These are phyloP conservation scores for Lasius platythorax DNA, from an alignment of 2,888 invertebrate genomes.

Conservation along the genomic window DNA sequence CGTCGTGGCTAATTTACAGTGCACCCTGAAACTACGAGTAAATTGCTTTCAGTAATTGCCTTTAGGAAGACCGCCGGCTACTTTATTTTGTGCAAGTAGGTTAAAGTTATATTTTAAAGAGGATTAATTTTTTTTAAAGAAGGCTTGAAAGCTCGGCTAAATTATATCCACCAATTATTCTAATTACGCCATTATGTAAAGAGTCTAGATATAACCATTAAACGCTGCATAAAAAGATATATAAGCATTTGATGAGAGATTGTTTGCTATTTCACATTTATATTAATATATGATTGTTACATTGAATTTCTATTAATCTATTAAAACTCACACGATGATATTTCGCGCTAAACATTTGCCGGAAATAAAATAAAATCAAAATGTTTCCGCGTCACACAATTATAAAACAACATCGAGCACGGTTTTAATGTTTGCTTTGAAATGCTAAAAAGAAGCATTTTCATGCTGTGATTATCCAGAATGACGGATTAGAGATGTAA, in stretches of 20 bases:
- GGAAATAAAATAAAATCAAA: neutral
- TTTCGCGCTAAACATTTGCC: neutral
- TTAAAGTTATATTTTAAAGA: constrained; percentile 19
- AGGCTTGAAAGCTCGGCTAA: constrained; percentile 5
- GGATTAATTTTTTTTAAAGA: constrained; percentile 26
- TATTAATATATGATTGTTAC: neutral
- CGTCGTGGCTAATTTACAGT: constrained; percentile 47
- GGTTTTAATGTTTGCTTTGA: neutral
- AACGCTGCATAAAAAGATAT: neutral
- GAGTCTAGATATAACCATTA: neutral
- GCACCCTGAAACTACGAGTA: constrained; percentile 35
- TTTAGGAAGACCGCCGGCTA: constrained; percentile 31
- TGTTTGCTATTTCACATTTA: neutral
- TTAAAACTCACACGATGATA: neutral
- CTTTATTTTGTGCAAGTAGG: constrained; percentile 35
- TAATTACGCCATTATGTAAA: constrained; percentile 8
- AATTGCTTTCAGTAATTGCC: constrained; percentile 46
- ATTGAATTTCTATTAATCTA: neutral
- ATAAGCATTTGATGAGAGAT: neutral
- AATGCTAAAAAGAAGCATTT: neutral
- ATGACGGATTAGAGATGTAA: neutral
- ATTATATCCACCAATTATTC: constrained; percentile 30
- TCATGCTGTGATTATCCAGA: neutral
- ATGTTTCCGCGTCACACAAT: neutral
- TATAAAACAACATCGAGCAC: neutral